Base-by-base conservation (phyloP, 2,888 invertebrate genomes). In the Lacanobia oleracea region DNA sequence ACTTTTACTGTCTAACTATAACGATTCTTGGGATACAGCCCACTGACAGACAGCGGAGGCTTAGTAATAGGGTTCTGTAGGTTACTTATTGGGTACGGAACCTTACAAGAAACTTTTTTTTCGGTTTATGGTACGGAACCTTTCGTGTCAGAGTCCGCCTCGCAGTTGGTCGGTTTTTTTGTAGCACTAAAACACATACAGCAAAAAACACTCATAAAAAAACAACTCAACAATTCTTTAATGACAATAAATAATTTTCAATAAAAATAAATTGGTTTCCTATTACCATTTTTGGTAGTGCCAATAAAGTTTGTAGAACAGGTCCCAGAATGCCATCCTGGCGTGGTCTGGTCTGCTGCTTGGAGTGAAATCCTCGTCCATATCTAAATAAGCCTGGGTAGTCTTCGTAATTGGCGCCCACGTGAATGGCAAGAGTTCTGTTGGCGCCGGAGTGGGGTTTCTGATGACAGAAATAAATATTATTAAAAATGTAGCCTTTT, bases 251-350 rank as follows among this genome's bases (percentile, higher is more conserved):
- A 33, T 33, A 3, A 33, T 33, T 33, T 66, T 23, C 6, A 23
- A 48, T 21, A 43, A n/a, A 69, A 16, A 27, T 16, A 51, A 9
- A 68, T 9, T 21, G n/a, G 16, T 21, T 21, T 40, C 8, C 12
- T 21, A 9, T 8, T 70, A 67, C 73, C 77, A 73, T 37, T 68
- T 81, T 23, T 85, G 78, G n/a, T 77, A 70, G 1, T 78, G 75
- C 54, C 73, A 70, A 53, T 87, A 82, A 0, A 79, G 50, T 60
- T 77, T 85, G 68, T 87, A 89, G 62, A 91, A 88, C 8, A 84
- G 69, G 14, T 88, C 83, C 85, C 85, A 86, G 62, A 87, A 88
- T 7, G 82, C 75, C 78, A 82, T 85, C 37, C 86, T 77, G 0
- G 23, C 53, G 48, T 88, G 77, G 54, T 79, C 82, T 16, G 82